A percentile compares a stretch with the other conserved stretches of the same genome.
Evolutionary conservation across 2,797 vertebrate species (phyloP).

Genomic region (Intellagama lesueurii): DNA sequence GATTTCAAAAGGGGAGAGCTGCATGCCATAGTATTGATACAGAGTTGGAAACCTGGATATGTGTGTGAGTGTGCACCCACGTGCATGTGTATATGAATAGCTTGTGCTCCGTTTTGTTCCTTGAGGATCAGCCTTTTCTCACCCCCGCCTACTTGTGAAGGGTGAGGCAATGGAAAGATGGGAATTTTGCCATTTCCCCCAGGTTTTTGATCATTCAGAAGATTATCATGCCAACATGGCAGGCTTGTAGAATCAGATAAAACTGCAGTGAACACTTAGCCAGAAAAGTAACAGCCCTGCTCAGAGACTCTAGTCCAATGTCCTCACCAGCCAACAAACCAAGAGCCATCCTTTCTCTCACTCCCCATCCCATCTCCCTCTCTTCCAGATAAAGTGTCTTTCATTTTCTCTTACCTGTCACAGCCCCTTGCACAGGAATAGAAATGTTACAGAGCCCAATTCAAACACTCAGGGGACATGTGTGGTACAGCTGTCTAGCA

Average conservation of each 20-base stretch:
- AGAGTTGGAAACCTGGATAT: neutral
- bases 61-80: neutral
- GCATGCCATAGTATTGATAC: conserved; percentile 8
- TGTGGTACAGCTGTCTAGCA: neutral
- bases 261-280: neutral
- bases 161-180: neutral
- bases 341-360: neutral
- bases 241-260: conserved; percentile 33
- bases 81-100: neutral
- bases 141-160: neutral
- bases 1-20: conserved; percentile 2
- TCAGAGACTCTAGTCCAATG: conserved; percentile 15
- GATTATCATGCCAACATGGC: neutral
- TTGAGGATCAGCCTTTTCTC: neutral
- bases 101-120: neutral
- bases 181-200: neutral
- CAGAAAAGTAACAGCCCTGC: neutral
- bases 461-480: neutral
- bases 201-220: neutral
- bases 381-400: conserved; percentile 27
- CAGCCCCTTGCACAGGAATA: neutral
- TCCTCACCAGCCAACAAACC: conserved; percentile 32
- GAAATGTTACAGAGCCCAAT: neutral
- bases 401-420: conserved; percentile 26
- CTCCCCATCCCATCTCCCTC: conserved; percentile 10